Evolutionary conservation across 2,888 invertebrate genomes (phyloP), one percentile per base, ranked within the genome.

Genomic region (Furcula furcula): DNA sequence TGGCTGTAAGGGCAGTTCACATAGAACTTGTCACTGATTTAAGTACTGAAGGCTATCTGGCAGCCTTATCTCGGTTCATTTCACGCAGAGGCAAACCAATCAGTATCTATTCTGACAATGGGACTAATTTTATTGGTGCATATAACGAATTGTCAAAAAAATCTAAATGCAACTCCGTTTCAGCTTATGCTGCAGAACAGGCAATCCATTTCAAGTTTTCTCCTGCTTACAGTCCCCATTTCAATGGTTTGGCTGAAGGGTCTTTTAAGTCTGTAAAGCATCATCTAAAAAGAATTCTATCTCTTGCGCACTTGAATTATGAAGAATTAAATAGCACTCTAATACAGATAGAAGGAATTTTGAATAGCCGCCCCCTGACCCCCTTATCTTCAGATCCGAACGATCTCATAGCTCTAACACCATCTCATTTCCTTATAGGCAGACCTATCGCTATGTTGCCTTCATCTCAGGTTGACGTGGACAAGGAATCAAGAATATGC

Each of bases 101-200:
- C 10, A 31, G 50, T 25, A 49, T 51, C 10, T 55, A 41, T 31
- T 48, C 47, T 0, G 47, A 51, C 23, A 48, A 52, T 10, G 50
- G 54, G 7, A 46, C 47, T 12, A 46, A 48, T 12, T 55, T 55
- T 30, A 46, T 51, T 2, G 54, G 55, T 2, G 53, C 51, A 4
- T 54, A 33, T 13, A 50, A 47, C 7, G 44, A 48, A 3, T 5
- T 55, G 2, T 31, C 31, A 0, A 40, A 29, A 13, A 33, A 26
- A 3, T n/a, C 3, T 1, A 25, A 26, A 10, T 26, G 18, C 19
- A 15, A 25, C 9, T 27, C 30, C 3, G n/a, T n/a, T n/a, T n/a
- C n/a, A n/a, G n/a, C n/a, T n/a, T n/a, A n/a, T n/a, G n/a, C n/a
- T n/a, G n/a, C 27, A 21, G 13, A 23, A 6, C 29, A 33, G n/a